Evolutionary conservation across 2,888 invertebrate species (phyloP), one percentile per base, ranked within the genome.

Genomic region (Cremastinae sp.): DNA sequence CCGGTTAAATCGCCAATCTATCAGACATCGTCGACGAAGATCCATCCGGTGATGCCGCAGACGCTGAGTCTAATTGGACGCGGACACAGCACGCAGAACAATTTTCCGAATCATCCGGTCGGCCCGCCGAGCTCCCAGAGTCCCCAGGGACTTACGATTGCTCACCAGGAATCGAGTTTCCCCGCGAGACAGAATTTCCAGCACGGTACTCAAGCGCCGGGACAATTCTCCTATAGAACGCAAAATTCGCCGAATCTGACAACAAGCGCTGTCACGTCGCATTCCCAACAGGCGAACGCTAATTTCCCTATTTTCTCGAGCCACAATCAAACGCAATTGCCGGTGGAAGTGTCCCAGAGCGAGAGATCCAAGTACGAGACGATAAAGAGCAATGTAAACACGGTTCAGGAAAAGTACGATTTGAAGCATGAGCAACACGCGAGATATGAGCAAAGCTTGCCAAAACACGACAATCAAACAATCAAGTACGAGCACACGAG

Each of bases 11-110:
- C 95, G 83, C 94, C 94, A 86, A 94, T 95, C 82, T 95, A 95
- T 91, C 95, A 95, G 90, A 95, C 95, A 78, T 94, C 95, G 70
- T 95, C 95, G 84, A 95, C 94, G 84, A 95, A 95, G 91, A 94
- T 95, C 78, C 94, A 95, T 90, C 95, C 95, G 58, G 94, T 95
- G 78, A 94, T 95, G 90, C 95, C 95, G 58, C 95, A 95, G 90
- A 94, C 94, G 28, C 91, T 95, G 66, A 90, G 90, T 74, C 79
- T 89, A 9, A 86, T 90, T 34, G 85, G 89, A 8, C 84, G 88
- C n/a, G 88, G 87, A 3, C 84, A 86, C 41, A 72, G 79, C 43
- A 49, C 75, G 28, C 75, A 76, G 18, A 84, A 81, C 28, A 84
- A 80, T 64, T 86, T 83, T 66, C 65, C 78, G 1, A 80, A 78